Percentiles rank a stretch among this genome's conserved stretches.
Evolutionary conservation across 2,113 vertebrate genomes (phyloP).

Genomic region (Platysteira castanea): DNA sequence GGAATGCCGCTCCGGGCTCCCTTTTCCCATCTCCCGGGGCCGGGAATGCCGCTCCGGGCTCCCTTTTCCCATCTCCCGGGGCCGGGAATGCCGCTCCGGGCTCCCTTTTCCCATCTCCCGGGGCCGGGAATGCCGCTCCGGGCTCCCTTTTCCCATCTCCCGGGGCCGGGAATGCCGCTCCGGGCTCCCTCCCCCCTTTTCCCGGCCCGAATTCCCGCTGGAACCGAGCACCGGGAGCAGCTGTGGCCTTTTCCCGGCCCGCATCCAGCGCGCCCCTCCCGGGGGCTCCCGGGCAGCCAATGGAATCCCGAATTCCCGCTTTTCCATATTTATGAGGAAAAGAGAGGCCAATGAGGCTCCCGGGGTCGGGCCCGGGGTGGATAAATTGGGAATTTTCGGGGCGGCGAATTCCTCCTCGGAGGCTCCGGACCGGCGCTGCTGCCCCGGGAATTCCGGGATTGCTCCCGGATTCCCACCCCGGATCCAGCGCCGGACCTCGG

Average conservation of each 20-base stretch:
- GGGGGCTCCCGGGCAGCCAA: slow-evolving; percentile 68
- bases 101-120: no score
- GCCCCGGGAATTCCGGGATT: background rate
- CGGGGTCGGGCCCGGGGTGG: slow-evolving; percentile 40
- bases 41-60: background rate
- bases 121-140: no score
- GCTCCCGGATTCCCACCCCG: background rate
- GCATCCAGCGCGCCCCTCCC: slow-evolving; percentile 17
- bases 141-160: no score
- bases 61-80: no score
- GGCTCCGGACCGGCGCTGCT: background rate
- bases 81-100: no score
- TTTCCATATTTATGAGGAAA: slow-evolving; percentile 67
- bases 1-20: no score
- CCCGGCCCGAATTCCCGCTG: background rate
- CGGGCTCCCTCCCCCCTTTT: background rate
- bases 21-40: no score
- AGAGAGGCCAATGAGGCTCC: slow-evolving; percentile 69
- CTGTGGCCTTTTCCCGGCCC: slow-evolving; percentile 65
- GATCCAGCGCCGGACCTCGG: background rate
- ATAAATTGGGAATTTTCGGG: background rate
- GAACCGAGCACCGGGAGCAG: slow-evolving; percentile 66
- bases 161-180: no score
- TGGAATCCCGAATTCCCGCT: slow-evolving; percentile 30
- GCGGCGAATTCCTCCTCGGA: background rate